phyloP scores from a whole-genome alignment of 2,888 invertebrate genomes.

The Oxycera nigricornis region DNA sequence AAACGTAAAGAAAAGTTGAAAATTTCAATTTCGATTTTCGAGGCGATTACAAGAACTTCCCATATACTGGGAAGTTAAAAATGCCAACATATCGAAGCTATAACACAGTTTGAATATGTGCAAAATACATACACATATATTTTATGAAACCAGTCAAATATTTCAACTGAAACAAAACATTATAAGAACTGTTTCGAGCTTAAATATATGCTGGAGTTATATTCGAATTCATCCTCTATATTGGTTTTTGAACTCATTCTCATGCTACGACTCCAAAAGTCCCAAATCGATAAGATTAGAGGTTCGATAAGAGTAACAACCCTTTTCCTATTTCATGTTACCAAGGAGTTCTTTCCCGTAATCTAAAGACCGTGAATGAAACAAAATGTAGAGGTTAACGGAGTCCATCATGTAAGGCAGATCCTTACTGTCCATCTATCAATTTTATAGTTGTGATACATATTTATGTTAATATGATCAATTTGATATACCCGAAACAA shows the following conservation, averaged over 20 bases:
- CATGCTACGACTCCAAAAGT: not conserved
- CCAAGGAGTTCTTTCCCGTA: not conserved
- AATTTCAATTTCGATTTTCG: no score
- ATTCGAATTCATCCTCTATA: not conserved
- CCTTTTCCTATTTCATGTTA: not conserved
- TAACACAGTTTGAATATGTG: no score
- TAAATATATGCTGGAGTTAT: not conserved
- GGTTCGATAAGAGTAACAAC: not conserved
- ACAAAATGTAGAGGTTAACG: not conserved
- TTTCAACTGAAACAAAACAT: no score
- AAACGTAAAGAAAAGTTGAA: no score
- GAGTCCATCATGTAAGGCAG: constrained; percentile 40
- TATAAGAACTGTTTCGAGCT: no score
- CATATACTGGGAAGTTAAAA: no score
- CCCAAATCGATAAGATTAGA: constrained; percentile 8
- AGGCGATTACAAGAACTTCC: no score
- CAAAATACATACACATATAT: no score
- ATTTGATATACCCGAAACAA: constrained; percentile 44
- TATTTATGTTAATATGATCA: constrained; percentile 46
- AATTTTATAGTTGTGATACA: constrained; percentile 43
- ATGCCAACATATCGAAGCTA: no score
- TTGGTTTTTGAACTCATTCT: not conserved
- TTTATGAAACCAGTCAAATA: no score
- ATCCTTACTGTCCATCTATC: constrained; percentile 45
- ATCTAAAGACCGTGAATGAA: not conserved